phyloP scores from a whole-genome alignment of 2,888 invertebrate genomes.

The Mycalesis mineus region DNA sequence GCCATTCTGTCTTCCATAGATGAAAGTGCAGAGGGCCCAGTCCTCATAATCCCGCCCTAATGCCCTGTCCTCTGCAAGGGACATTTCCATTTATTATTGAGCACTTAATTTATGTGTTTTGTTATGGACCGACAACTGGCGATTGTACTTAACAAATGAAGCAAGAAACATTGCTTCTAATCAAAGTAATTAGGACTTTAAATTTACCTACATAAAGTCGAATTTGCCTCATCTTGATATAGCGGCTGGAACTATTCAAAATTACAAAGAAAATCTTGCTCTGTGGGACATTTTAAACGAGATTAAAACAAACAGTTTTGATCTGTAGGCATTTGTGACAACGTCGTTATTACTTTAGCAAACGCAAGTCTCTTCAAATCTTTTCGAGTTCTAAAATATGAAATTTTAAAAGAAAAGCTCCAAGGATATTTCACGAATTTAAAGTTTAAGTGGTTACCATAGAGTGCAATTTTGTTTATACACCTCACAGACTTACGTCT shows the following conservation, averaged over 20 bases:
- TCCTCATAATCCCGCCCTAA: constrained; percentile 77
- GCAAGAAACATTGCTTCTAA: constrained; percentile 27
- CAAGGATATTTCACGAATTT: constrained; percentile 25
- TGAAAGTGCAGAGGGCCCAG: constrained; percentile 59
- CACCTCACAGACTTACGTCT: constrained; percentile 33
- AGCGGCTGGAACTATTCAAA: constrained; percentile 34
- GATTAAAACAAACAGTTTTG: constrained; percentile 33
- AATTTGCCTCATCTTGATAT: constrained; percentile 25
- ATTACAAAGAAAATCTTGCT: constrained; percentile 45
- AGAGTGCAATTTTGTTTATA: constrained; percentile 31
- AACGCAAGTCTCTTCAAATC: constrained; percentile 40
- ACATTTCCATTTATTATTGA: constrained; percentile 80
- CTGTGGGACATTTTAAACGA: constrained; percentile 60
- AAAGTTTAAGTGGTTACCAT: constrained; percentile 1
- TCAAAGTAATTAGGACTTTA: constrained; percentile 34
- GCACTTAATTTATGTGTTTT: constrained; percentile 80
- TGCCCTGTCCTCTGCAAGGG: constrained; percentile 78
- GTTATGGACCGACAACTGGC: constrained; percentile 75
- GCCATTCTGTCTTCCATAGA: constrained; percentile 28
- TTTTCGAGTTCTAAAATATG: constrained; percentile 43
- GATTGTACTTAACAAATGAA: constrained; percentile 41
- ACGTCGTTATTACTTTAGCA: constrained; percentile 36
- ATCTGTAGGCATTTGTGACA: constrained; percentile 34
- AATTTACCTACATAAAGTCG: constrained; percentile 10
- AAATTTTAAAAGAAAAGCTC: constrained; percentile 45